Evolutionary conservation across 2,888 invertebrate species (phyloP), one percentile per base, ranked within the genome.

Genomic region (Perdita meconis): DNA sequence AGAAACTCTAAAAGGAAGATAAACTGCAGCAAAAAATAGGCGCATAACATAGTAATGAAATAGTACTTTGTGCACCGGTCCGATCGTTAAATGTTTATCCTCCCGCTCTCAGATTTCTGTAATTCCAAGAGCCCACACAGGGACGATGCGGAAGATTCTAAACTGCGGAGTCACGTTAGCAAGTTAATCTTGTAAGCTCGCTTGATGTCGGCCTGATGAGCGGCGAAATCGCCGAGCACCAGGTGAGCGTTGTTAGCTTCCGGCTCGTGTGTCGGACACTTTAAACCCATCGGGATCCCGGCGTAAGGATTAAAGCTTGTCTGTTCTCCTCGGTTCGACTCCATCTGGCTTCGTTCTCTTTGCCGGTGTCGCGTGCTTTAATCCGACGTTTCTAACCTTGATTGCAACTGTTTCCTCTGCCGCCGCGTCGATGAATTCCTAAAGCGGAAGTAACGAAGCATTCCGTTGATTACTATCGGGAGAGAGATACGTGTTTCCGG

Each of bases 161-260:
- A 30, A 30, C 30, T 30, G 30, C 6, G 30, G 30, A 30, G 30
- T 30, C 30, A 30, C 30, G 3, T 30, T 30, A 75, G 78, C 73
- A 66, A 36, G 77, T 69, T 85, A 85, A 85, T 85, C 85, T 61
- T 73, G 53, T 85, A 85, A 85, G 76, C 82, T 78, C 72, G 38
- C 65, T 71, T 22, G 56, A 66, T 68, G 57, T 68, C 57, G 61
- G 10, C 40, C 44, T 60, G 82, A 81, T 68, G 75, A 82, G 77
- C 85, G 59, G 36, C 68, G 57, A 71, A 71, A 84, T 73, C 53
- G 77, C 57, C 65, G 75, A 30, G 63, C 65, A 70, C 66, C 74
- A 70, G 75, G 71, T 71, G 65, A 78, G 55, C 77, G 69, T 67
- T 64, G 75, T 67, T 64, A 68, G 47, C 34, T 57, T 36, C 44